These are phyloP conservation scores for Corythornis madagascariensis DNA, from an alignment of 2,113 vertebrate species.

Conservation along the genomic window DNA sequence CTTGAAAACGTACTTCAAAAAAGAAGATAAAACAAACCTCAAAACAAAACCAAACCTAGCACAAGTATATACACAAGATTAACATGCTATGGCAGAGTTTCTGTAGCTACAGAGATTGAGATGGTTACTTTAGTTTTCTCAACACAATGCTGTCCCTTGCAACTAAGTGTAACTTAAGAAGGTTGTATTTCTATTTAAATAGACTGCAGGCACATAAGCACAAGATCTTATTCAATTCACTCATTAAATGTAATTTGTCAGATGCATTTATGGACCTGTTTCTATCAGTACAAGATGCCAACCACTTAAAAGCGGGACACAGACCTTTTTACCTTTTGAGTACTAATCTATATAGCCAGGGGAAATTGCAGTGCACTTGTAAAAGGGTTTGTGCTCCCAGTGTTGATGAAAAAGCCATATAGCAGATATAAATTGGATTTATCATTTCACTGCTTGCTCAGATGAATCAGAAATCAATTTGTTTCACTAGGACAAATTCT, in stretches of 20 bases:
- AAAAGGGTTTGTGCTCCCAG: not conserved
- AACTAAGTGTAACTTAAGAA: not conserved
- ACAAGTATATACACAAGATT: not conserved
- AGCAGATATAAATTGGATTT: not conserved
- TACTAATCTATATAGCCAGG: not conserved
- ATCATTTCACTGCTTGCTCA: not conserved
- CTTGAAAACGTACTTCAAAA: no score
- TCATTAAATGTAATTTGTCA: not conserved
- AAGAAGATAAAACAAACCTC: not conserved
- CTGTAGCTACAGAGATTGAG: not conserved
- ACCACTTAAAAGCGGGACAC: not conserved
- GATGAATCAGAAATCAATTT: not conserved
- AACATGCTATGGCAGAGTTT: not conserved
- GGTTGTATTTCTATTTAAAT: not conserved
- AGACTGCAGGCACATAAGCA: not conserved
- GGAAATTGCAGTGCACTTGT: not conserved
- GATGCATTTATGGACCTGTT: not conserved
- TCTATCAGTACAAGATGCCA: not conserved
- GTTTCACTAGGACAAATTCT: not conserved
- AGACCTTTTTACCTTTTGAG: not conserved
- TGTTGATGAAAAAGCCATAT: not conserved
- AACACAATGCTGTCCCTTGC: not conserved
- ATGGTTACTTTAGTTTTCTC: not conserved
- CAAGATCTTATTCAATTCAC: not conserved
- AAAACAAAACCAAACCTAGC: not conserved